Evolutionary conservation across 2,113 vertebrate species (phyloP).

Genomic region (Hyaena hyaena): DNA sequence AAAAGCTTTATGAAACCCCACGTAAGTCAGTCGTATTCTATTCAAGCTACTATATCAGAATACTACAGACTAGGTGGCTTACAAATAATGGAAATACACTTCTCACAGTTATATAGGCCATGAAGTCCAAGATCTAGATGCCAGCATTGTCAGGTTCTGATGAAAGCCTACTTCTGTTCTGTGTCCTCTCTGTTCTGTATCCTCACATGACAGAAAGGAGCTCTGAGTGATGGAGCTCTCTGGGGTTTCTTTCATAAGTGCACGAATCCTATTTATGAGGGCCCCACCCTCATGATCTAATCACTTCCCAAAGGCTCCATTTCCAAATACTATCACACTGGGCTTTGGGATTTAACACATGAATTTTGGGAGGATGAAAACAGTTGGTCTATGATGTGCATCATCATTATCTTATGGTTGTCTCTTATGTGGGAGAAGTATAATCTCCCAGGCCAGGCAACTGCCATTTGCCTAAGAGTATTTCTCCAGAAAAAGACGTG

Average conservation of each 20-base stretch:
- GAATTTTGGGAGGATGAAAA: background rate
- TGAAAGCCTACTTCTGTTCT: background rate
- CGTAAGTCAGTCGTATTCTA: background rate
- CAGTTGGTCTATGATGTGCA: background rate
- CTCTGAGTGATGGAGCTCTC: background rate
- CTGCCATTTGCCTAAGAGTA: background rate
- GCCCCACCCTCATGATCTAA: background rate
- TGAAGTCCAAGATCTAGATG: background rate
- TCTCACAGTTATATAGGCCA: background rate
- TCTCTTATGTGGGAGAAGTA: background rate
- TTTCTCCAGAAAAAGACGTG: background rate
- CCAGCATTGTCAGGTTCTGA: background rate
- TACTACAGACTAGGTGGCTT: background rate
- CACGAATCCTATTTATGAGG: background rate
- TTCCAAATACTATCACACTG: background rate
- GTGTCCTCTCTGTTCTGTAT: background rate
- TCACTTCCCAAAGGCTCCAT: background rate
- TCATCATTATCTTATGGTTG: background rate
- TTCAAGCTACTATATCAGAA: background rate
- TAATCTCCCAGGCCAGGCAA: background rate
- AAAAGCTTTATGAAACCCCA: background rate
- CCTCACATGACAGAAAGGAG: background rate
- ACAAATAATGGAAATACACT: background rate
- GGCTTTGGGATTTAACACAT: background rate
- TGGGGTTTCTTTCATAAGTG: background rate